A percentile compares a stretch with the other conserved stretches of the same genome.
Evolutionary conservation across 2,113 vertebrate genomes (phyloP).

Genomic region (Cochlearius cochlearius): DNA sequence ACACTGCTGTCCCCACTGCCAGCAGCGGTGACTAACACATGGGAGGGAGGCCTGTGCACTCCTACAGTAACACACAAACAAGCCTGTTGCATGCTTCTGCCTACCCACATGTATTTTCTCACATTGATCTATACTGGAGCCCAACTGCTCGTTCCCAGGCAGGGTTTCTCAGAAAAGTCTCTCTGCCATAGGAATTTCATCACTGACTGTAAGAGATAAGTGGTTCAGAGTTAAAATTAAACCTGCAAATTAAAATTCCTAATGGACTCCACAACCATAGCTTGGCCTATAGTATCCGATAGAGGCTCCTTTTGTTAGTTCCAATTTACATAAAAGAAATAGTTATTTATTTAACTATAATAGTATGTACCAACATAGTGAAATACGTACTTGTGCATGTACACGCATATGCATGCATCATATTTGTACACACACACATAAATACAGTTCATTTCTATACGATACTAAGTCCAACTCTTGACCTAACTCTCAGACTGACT

Average conservation of each 20-base stretch:
- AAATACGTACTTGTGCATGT: neutral
- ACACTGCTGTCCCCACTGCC: neutral
- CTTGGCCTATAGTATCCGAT: no score
- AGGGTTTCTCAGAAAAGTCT: neutral
- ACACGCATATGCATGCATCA: neutral
- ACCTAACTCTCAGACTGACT: neutral
- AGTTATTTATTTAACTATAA: neutral
- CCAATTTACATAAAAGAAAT: neutral
- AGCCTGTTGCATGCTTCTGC: neutral
- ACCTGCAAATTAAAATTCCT: neutral
- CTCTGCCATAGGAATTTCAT: neutral
- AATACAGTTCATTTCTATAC: neutral
- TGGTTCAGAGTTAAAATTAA: neutral
- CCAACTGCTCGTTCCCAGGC: neutral
- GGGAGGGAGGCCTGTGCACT: neutral
- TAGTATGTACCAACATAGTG: rapidly evolving
- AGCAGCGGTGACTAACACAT: rapidly evolving
- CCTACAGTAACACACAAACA: neutral
- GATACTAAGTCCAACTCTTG: neutral
- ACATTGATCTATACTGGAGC: neutral
- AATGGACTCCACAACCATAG: neutral
- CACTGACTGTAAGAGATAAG: no score
- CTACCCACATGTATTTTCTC: rapidly evolving
- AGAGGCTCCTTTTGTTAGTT: neutral
- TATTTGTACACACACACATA: neutral